phyloP scores from a whole-genome alignment of 2,797 vertebrate genomes.

The Tokudaia tokunoshimensis region DNA sequence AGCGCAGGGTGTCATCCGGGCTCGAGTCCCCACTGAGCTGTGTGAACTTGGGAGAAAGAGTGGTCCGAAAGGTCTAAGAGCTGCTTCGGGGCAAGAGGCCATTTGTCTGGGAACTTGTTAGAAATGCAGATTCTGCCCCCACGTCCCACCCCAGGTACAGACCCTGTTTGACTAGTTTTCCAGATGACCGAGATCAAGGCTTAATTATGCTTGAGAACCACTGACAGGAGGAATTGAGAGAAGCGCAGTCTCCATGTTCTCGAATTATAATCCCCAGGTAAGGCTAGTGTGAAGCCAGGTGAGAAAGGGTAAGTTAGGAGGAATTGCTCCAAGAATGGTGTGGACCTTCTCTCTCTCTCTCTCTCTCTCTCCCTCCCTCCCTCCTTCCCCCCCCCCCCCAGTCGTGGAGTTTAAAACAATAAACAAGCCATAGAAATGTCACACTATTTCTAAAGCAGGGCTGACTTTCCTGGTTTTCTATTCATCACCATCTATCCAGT shows the following conservation, averaged over 20 bases:
- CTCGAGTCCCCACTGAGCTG: background rate
- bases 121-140: background rate
- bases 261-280: background rate
- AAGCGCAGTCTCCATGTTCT: background rate
- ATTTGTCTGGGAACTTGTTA: background rate
- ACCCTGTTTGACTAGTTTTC: background rate
- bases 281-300: background rate
- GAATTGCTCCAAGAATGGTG: background rate
- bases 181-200: background rate
- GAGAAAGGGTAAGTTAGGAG: background rate
- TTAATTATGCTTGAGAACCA: conserved; percentile 14
- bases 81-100: background rate
- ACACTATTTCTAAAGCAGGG: conserved; percentile 6
- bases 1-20: background rate
- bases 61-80: background rate
- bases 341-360: background rate
- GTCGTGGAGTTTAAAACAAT: conserved; percentile 13
- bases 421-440: background rate
- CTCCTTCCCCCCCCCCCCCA: background rate
- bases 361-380: too few species aligned
- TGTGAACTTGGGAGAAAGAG: background rate
- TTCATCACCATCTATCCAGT: background rate
- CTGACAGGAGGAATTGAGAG: background rate
- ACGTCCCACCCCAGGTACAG: background rate
- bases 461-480: background rate